Evolutionary conservation across 2,888 invertebrate genomes (phyloP), one percentile per base, ranked within the genome.

Genomic region (Mimumesa dahlbomi): DNA sequence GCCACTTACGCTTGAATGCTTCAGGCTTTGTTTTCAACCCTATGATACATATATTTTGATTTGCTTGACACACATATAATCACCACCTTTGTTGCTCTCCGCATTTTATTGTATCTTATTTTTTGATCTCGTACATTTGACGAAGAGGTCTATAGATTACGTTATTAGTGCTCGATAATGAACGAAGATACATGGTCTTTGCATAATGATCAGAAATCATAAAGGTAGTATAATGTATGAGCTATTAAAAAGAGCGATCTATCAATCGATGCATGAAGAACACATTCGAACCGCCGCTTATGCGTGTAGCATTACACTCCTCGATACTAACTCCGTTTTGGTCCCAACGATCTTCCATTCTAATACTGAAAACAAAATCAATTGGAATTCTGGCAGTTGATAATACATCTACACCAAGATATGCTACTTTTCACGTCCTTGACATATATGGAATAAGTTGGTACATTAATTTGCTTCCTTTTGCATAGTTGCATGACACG

Each of bases 1-100:
- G 53, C 29, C 40, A 57, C 25, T 58, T 40, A 50, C 70, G 54
- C 46, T n/a, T 67, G 25, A 54, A 71, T 42, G 73, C 67, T 77
- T 77, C 53, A 43, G 25, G 34, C 76, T 66, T 63, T 52, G 38
- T 61, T 64, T 64, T 42, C 14, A 18, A 34, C 18, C 21, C 31
- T 18, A 50, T 7, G 22, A 22, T 11, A n/a, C 11, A 61, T 34
- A 59, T 66, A 29, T 65, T 72, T 58, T 62, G 52, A 70, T 56
- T 59, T 65, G 49, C 62, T 62, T 64, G 34, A 18, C 58, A 67
- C 53, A 57, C 40, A 29, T 48, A 14, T n/a, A 56, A 49, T 11
- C 2, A 9, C 38, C 42, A 13, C n/a, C 25, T 58, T 52, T 31
- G n/a, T n/a, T n/a, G n/a, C n/a, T n/a, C n/a, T n/a, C n/a, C n/a